phyloP scores from a whole-genome alignment of 2,888 invertebrate genomes.

The Rhagonycha lutea region DNA sequence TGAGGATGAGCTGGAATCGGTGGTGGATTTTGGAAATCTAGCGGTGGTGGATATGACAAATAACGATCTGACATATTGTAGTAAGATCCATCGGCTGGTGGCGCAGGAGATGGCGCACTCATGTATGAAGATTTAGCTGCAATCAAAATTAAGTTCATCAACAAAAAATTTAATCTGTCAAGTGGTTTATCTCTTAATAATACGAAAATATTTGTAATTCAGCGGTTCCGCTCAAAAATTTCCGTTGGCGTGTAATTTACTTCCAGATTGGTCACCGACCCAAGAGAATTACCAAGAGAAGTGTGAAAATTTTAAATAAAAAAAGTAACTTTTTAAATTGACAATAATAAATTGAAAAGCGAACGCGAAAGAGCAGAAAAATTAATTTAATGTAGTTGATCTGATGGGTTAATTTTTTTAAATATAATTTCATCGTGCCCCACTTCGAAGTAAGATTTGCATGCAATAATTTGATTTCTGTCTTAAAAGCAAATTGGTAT shows the following conservation, averaged over 20 bases:
- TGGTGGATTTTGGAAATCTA: conserved; percentile 65
- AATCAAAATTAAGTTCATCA: conserved; percentile 26
- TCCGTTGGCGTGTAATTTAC: neutral
- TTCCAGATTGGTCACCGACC: neutral
- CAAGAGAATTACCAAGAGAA: neutral
- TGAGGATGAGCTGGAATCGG: conserved; percentile 58
- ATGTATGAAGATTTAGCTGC: conserved; percentile 66
- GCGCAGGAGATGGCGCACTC: conserved; percentile 73
- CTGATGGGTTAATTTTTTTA: neutral
- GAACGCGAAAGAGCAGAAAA: neutral
- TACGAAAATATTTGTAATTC: neutral
- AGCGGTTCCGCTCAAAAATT: neutral
- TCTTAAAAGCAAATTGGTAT: neutral
- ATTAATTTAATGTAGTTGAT: neutral
- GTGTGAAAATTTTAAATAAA: neutral
- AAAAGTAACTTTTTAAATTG: neutral
- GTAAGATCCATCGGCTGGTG: conserved; percentile 77
- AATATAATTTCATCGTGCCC: neutral
- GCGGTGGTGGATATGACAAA: conserved; percentile 77
- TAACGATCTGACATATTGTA: conserved; percentile 83
- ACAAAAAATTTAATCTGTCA: neutral
- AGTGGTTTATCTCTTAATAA: neutral
- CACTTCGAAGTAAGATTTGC: neutral
- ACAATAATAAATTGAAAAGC: neutral
- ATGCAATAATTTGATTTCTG: neutral